Evolutionary conservation across 1,140 invertebrate genomes (phyloP), one percentile per base, ranked within the genome.

Genomic region (Ceratosolen fusciceps): DNA sequence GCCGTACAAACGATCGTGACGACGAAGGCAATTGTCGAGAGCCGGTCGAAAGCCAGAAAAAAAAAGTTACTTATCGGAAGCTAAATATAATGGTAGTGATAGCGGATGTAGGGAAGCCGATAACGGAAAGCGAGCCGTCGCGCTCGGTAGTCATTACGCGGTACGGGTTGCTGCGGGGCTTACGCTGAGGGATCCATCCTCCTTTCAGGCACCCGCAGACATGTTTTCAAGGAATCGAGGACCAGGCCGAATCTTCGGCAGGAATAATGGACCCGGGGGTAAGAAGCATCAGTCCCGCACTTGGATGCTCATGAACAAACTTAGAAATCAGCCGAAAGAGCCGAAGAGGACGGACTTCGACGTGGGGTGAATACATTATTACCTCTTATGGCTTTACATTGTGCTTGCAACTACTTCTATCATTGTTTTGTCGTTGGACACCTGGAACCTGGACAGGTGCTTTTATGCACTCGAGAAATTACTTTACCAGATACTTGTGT

Each of bases 241-340:
- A 37, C 19, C 56, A 19, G 68, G 58, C 4, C 68, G 76, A 10
- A 1, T 78, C 0, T 79, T 79, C 34, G 58, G 70, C n/a, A 62
- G 39, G 34, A 79, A 67, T 29, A 19, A 71, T 1, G 49, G 5
- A 8, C 0, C 37, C 19, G 31, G 21, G 29, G 65, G 77, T 1
- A 79, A 73, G 31, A 79, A 67, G 14, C 56, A 67, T 1, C 58
- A 79, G n/a, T 37, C 77, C 14, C 34, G 26, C 14, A 21, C n/a
- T 16, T 79, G 77, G 70, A 26, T 67, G 47, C 21, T 39, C 4
- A 39, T 43, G n/a, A 78, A 78, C 56, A 78, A 78, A 56, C 62
- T 43, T 24, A 56, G 75, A 9, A 77, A 77, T 37, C 16, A 71
- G 65, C 19, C 54, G 10, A 52, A 58, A 14, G 31, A 58, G 49